These are phyloP conservation scores for Dendropsophus ebraccatus DNA, from an alignment of 2,113 vertebrate genomes.

Conservation along the genomic window DNA sequence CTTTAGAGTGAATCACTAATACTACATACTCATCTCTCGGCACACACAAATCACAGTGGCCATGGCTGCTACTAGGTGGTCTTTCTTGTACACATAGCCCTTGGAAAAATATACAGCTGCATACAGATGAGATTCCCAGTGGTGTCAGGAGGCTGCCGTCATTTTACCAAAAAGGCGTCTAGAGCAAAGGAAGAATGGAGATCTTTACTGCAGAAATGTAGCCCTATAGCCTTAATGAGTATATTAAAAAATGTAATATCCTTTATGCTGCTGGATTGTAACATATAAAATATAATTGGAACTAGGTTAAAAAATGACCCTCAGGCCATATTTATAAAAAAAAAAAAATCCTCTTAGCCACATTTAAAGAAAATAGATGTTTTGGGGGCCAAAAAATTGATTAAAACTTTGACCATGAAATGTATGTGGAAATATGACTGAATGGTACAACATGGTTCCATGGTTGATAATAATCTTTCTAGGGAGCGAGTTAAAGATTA, in stretches of 20 bases:
- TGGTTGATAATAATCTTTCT: slow-evolving; percentile 24
- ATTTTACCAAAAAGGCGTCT: not conserved
- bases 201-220: not conserved
- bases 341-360: not conserved
- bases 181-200: not conserved
- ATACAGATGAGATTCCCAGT: not conserved
- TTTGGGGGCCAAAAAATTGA: not conserved
- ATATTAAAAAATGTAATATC: not conserved
- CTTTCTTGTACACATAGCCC: not conserved
- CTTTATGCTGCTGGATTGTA: not conserved
- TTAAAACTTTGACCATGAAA: slow-evolving; percentile 8
- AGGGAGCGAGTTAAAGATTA: slow-evolving; percentile 40
- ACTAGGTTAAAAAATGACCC: not conserved
- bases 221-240: too few species aligned
- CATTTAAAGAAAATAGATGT: not conserved
- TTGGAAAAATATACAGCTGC: too few species aligned
- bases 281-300: not conserved
- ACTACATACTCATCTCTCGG: not conserved
- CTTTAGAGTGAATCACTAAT: too few species aligned
- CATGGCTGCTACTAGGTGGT: not conserved
- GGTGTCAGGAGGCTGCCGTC: not conserved
- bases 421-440: not conserved
- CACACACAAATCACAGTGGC: not conserved
- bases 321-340: not conserved
- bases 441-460: slow-evolving; percentile 39